Base-by-base conservation (phyloP, 2,113 vertebrate genomes). In the Tragulus kanchil region DNA sequence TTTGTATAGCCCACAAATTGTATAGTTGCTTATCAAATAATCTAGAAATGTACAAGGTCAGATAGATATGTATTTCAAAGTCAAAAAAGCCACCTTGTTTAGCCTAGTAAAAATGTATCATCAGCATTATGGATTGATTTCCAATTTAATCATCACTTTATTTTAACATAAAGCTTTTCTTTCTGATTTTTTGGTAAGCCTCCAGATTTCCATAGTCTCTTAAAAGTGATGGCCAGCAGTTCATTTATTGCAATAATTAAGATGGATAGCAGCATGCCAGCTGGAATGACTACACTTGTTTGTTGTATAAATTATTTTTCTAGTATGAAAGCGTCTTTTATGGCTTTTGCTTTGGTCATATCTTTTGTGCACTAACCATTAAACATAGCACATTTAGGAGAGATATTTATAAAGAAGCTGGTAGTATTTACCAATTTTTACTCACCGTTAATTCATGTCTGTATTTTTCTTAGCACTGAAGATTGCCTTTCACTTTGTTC, bases 181-280 rank as follows among this genome's bases (percentile, higher is more conserved):
- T 96, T 93, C 90, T 96, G 94, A 95, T 97, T 61, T 89, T 88
- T 96, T 97, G 95, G 89, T 94, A 93, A 94, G 52, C 56, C 58
- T 97, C 94, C 82, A 91, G 95, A 94, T 97, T 96, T 96, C 85
- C 62, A 85, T 94, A 95, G 81, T 95, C 89, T 75, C 97, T 97
- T 90, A 96, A 96, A 95, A 97, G 94, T 94, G 90, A 96, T 94
- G 65, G 85, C 97, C 67, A 96, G 96, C 45, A 86, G 94, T 94
- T 97, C 92, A 93, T 97, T 97, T 97, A 97, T 92, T 93, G 87
- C 93, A 95, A 97, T 95, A 97, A 97, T 98, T 97, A 97, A 96
- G 96, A 98, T 97, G 97, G 96, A 85, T 93, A 97, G 56, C 93
- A 96, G 97, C 90, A 86, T 95, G 94, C 97, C 97, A 96, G 95